Base-by-base conservation (phyloP, 2,797 vertebrate genomes). In the Tapera naevia region DNA sequence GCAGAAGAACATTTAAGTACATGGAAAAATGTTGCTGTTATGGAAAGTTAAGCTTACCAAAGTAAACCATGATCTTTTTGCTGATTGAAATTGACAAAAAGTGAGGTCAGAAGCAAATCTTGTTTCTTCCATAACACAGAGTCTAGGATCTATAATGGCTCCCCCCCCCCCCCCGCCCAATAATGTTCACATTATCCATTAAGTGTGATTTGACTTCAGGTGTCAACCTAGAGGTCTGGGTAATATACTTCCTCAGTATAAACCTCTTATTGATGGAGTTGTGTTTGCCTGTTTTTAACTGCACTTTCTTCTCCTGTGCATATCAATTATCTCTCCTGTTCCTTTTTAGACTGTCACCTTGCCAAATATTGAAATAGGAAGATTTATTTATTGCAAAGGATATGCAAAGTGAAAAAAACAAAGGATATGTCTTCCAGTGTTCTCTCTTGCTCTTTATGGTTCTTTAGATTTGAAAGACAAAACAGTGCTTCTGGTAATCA, bases 281-380 rank as follows among this genome's bases (percentile, higher is more conserved):
- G 81, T 95, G 86, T 95, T 97, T 97, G 83, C 72, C 89, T 76
- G 82, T 94, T 97, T 97, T 97, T 94, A 97, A 97, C 95, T 96
- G 82, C 60, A 87, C 71, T 96, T 96, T 97, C 88, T 79, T 93
- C 93, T 97, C 64, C 88, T 94, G 87, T 81, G 93, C 87, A 51
- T 97, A 97, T 96, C 96, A 97, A 72, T 97, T 97, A 91, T 97
- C 89, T 96, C 84, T 96, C 84, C 72, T 94, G 80, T 91, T 97
- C 83, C 86, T 96, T 97, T 95, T 96, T 95, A 97, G 75, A 86
- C 64, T 97, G 91, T 96, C 94, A 96, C 4, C 17, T 94, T 96
- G 96, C 86, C 95, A 97, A 91, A 95, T 93, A 95, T 88, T 95
- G 88, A 96, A 97, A 97, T 91, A 91, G 33, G 85, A 95, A 91